Evolutionary conservation across 2,888 invertebrate genomes (phyloP), one percentile per base, ranked within the genome.

Genomic region (Caenorhabditis plicata): DNA sequence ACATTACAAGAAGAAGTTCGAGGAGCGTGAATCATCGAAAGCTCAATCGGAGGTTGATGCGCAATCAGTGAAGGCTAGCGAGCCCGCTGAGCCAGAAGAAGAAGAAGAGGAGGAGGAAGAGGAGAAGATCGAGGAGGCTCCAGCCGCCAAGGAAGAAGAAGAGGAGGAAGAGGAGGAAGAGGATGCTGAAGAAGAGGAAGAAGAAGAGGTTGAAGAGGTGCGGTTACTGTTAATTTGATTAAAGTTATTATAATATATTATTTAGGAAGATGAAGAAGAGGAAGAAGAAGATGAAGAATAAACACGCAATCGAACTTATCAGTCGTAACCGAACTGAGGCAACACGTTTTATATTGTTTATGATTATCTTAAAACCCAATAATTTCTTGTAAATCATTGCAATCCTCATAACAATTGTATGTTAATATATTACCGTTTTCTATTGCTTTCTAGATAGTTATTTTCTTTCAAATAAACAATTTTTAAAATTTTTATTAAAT

Each of bases 1-100:
- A 42, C 72, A 75, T 58, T 76, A 76, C 70, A 78, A 78, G 65
- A 75, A 72, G 67, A 78, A 77, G 68, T 70, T 69, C 61, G 78
- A 78, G 50, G 74, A 75, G 53, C 52, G 75, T 23, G 73, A 78
- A 58, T 69, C 69, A 5, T 64, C 69, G 23, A 57, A 58, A 27
- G n/a, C n/a, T n/a, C 69, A 70, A 48, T 67, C 66, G 9, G 69
- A 69, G 46, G 58, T 54, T 32, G 69, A 70, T 32, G 40, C 62
- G 26, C 54, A 57, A 46, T 67, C 66, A 11, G 69, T 69, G 38
- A 69, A 66, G 49, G 66, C 66, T 31, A 55, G 39, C 53, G 65
- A 66, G 29, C 47, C 51, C 44, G 60, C 44, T 29, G 58, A 66
- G 60, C 50, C 54, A 33, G 69, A 64, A 26, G 53, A 47, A 33